Conservation (phyloP, 2,797 vertebrate genomes). For the Sebastes steindachneri region DNA sequence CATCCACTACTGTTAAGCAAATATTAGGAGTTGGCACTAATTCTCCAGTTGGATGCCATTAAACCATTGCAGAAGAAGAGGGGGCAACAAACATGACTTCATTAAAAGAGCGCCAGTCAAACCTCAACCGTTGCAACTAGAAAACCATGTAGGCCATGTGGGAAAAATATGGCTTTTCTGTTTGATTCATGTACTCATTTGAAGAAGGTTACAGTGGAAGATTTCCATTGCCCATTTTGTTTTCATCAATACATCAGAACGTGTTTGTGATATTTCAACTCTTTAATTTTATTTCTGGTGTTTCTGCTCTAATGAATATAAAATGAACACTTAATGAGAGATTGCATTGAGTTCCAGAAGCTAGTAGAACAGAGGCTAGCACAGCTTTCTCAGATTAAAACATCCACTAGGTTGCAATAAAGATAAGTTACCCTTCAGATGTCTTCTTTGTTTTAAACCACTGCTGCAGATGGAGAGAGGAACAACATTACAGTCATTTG, state of each 20-base stretch:
- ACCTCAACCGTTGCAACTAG: too few species aligned
- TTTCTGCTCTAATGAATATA: too few species aligned
- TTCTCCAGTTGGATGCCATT: too few species aligned
- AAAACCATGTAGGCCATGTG: background rate
- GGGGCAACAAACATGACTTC: background rate
- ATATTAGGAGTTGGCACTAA: background rate
- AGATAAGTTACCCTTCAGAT: slow-evolving; percentile 5
- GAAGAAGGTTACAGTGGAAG: background rate
- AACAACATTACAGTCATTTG: slow-evolving; percentile 9
- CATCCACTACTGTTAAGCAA: background rate
- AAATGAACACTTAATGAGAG: too few species aligned
- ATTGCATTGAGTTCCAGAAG: too few species aligned
- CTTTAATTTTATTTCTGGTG: too few species aligned
- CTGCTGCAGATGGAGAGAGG: background rate
- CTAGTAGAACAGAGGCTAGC: too few species aligned
- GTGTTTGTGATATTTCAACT: too few species aligned
- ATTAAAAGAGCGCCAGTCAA: background rate
- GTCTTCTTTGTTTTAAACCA: slow-evolving; percentile 6
- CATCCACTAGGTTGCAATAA: slow-evolving; percentile 4
- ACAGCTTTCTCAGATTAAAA: slow-evolving; percentile 8
- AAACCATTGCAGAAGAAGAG: background rate
- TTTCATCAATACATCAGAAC: too few species aligned
- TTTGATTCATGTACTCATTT: background rate
- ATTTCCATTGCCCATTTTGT: background rate
- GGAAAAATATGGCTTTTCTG: background rate